A percentile compares a stretch with the other conserved stretches of the same genome.
phyloP scores from a whole-genome alignment of 2,797 vertebrate genomes.

The Phyllotis vaccarum region DNA sequence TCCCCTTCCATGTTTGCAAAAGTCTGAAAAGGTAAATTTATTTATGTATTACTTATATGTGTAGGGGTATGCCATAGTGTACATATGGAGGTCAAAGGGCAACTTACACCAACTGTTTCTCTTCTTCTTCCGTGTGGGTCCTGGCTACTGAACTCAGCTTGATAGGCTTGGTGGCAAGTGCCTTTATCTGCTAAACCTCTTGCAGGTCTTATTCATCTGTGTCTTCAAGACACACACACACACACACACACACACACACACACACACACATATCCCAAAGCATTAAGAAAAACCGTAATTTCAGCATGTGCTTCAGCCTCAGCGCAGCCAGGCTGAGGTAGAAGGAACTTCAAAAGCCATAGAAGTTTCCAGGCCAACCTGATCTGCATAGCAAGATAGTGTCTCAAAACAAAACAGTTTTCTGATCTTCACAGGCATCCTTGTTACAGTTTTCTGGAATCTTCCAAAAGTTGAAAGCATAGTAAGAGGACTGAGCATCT shows the following conservation, averaged over 20 bases:
- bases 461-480: conserved; percentile 8
- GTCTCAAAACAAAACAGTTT: not conserved
- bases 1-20: not conserved
- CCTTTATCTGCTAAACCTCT: not conserved
- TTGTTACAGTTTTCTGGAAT: not conserved
- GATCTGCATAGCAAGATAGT: not conserved
- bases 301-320: not conserved
- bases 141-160: not conserved
- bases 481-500: not conserved
- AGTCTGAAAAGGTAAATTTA: not conserved
- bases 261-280: not conserved
- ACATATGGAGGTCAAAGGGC: not conserved
- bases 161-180: not conserved
- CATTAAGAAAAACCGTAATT: not conserved
- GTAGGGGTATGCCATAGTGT: not conserved
- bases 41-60: not conserved
- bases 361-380: not conserved
- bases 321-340: not conserved
- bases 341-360: not conserved
- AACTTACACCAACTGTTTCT: not conserved
- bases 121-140: not conserved
- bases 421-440: not conserved
- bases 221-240: not conserved
- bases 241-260: too few relatives aligned
- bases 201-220: not conserved